Evolutionary conservation across 2,888 invertebrate genomes (phyloP).

Genomic region (Ganaspis brasiliensis): DNA sequence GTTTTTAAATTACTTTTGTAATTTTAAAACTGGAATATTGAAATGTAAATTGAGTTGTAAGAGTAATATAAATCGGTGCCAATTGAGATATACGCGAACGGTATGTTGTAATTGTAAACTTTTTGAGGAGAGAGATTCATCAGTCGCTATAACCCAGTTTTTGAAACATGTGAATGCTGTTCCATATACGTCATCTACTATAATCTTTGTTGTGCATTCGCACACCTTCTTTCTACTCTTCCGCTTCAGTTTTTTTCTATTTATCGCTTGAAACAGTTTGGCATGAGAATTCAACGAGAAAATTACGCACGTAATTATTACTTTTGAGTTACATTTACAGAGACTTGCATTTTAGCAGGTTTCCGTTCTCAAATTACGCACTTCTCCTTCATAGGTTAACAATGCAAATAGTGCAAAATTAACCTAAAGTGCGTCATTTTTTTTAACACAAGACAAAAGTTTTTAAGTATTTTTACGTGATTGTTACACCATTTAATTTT

Average conservation of each 20-base stretch:
- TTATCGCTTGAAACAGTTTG: background rate
- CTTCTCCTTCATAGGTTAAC: background rate
- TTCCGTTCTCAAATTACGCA: constrained; percentile 15
- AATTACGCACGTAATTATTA: constrained; percentile 20
- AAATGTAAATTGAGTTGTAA: too few species aligned
- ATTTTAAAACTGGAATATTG: too few species aligned
- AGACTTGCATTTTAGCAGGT: constrained; percentile 10
- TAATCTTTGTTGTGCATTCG: constrained; percentile 31
- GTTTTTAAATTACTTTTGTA: too few species aligned
- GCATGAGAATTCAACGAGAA: constrained; percentile 10
- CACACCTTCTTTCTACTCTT: constrained; percentile 32
- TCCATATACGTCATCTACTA: constrained; percentile 10
- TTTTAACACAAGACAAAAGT: too few species aligned
- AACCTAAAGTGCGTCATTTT: too few species aligned
- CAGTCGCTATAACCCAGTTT: constrained; percentile 33
- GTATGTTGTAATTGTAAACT: constrained; percentile 18
- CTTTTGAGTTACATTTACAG: constrained; percentile 1
- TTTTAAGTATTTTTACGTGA: too few species aligned
- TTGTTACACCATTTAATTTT: too few species aligned
- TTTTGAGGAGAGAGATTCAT: background rate
- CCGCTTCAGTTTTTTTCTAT: constrained; percentile 9
- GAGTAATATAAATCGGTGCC: background rate
- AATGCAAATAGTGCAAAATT: constrained; percentile 12
- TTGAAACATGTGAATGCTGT: constrained; percentile 35
- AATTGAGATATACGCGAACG: background rate